A percentile compares a stretch with the other conserved stretches of the same genome.
These are phyloP conservation scores for Lithobius niger DNA, from an alignment of 1,140 invertebrate genomes.

Conservation along the genomic window DNA sequence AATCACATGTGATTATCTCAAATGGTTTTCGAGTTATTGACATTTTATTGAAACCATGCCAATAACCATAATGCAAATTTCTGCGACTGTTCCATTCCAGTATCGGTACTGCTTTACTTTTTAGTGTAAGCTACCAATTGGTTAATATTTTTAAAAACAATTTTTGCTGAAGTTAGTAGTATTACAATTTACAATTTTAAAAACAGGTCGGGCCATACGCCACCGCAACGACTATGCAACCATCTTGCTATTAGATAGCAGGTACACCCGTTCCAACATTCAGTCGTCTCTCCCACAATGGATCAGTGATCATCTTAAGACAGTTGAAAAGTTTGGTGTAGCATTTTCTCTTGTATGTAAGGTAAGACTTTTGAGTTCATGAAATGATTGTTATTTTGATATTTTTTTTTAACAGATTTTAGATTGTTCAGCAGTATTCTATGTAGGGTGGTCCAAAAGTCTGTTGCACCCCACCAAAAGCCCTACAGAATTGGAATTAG, in stretches of 20 bases:
- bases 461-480: too few relatives aligned
- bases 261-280: conserved; percentile 49
- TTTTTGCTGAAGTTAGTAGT: neutral
- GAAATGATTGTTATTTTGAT: too few relatives aligned
- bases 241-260: conserved; percentile 72
- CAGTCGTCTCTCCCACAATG: conserved; percentile 54
- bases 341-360: neutral
- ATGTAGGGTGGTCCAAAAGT: too few relatives aligned
- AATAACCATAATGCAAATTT: neutral
- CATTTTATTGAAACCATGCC: neutral
- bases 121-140: neutral
- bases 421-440: too few relatives aligned
- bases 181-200: conserved; percentile 5
- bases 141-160: neutral
- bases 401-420: too few relatives aligned
- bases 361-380: neutral
- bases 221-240: conserved; percentile 83
- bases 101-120: neutral
- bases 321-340: conserved; percentile 36
- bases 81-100: too few relatives aligned
- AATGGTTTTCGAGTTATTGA: too few relatives aligned
- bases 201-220: conserved; percentile 63
- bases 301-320: conserved; percentile 45
- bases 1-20: too few relatives aligned
- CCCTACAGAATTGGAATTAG: too few relatives aligned